phyloP scores from a whole-genome alignment of 2,113 vertebrate species.

The Platycercus adscitus region DNA sequence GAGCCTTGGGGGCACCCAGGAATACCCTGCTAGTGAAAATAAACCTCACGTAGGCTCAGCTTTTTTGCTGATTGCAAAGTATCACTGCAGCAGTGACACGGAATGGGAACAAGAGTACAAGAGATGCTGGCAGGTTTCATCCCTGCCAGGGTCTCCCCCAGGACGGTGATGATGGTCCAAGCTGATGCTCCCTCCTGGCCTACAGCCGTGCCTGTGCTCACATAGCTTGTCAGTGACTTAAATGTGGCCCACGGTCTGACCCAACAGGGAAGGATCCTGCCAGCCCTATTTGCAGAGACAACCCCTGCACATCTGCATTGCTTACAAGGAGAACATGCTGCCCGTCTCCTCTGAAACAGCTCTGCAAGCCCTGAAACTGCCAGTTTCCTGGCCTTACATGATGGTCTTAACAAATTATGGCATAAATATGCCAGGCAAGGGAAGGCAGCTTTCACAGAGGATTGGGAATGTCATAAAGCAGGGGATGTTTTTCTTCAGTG shows the following conservation, averaged over 20 bases:
- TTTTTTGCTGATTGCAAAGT: not conserved
- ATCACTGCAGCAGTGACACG: not conserved
- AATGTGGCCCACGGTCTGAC: not conserved
- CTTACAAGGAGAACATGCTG: not conserved
- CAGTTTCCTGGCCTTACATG: not conserved
- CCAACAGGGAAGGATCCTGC: not conserved
- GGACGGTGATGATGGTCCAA: not conserved
- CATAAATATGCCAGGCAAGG: slow-evolving; percentile 20
- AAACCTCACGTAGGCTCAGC: not conserved
- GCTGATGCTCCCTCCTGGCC: not conserved
- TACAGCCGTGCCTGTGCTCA: not conserved
- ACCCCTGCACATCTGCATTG: not conserved
- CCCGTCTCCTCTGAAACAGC: not conserved
- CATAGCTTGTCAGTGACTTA: not conserved
- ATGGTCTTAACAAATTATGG: slow-evolving; percentile 38
- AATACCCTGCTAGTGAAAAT: not conserved
- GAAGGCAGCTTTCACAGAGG: not conserved
- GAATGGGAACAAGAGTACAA: rapidly evolving
- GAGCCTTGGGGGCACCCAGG: not conserved
- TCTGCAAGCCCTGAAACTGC: slow-evolving; percentile 19
- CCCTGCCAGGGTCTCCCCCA: not conserved
- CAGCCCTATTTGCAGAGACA: not conserved
- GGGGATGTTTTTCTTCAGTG: not conserved
- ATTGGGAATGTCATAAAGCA: not conserved
- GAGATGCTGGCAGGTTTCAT: not conserved